A percentile compares a stretch with the other conserved stretches of the same genome.
Evolutionary conservation across 2,888 invertebrate species (phyloP).

Genomic region (Cerastoderma edule): DNA sequence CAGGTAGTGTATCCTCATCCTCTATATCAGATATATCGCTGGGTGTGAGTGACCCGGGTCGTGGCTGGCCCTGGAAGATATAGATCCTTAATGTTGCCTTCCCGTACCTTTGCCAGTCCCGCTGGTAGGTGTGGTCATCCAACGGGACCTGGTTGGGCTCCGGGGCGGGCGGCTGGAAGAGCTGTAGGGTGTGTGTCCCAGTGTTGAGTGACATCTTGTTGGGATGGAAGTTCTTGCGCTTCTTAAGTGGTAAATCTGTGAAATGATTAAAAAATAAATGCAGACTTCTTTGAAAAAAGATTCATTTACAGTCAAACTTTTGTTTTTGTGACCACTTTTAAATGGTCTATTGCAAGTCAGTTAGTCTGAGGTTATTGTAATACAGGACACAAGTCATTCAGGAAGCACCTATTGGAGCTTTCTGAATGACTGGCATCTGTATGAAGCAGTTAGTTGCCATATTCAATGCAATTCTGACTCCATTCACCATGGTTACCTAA

Average conservation of each 20-base stretch:
- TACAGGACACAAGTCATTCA: too few relatives aligned
- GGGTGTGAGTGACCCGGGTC: conserved; percentile 82
- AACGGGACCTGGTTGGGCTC: conserved; percentile 74
- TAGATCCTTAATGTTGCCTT: conserved; percentile 76
- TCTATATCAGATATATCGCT: conserved; percentile 80
- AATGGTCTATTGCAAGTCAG: too few relatives aligned
- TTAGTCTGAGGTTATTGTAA: too few relatives aligned
- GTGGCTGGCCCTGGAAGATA: conserved; percentile 78
- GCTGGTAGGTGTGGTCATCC: conserved; percentile 60
- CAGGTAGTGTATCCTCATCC: conserved; percentile 76
- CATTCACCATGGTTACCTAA: too few relatives aligned
- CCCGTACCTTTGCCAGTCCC: conserved; percentile 74
- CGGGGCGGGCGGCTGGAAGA: conserved; percentile 79
- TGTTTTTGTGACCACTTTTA: too few relatives aligned
- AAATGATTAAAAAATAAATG: conserved; percentile 18
- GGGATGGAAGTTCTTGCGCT: conserved; percentile 71
- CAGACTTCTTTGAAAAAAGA: too few relatives aligned
- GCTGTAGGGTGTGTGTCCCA: conserved; percentile 77
- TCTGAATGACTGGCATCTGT: too few relatives aligned
- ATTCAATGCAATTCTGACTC: too few relatives aligned
- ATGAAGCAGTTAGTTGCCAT: too few relatives aligned
- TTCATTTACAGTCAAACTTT: too few relatives aligned
- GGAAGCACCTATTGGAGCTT: too few relatives aligned
- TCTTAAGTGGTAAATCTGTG: conserved; percentile 66
- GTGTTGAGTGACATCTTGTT: conserved; percentile 74